Base-by-base conservation (phyloP, 2,888 invertebrate species). In the Troides helena region DNA sequence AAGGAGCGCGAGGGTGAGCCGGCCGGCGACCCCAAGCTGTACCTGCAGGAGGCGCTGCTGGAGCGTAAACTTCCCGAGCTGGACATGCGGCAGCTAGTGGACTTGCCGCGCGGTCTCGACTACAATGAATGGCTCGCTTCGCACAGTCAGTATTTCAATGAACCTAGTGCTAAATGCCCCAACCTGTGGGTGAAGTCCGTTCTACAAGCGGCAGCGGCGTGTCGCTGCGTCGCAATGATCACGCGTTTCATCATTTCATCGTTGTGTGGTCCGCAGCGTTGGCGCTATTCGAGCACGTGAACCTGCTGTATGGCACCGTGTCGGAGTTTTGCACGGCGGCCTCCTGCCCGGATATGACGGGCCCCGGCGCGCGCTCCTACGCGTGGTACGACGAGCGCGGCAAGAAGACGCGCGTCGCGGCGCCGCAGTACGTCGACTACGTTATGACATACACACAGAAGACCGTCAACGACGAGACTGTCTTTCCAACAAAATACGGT, bases 101-200 rank as follows among this genome's bases (percentile, higher is more conserved):
- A 97, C 91, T 94, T 99, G 89, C 99, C 99, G 80, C 95, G 96
- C 78, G 98, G 98, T 76, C 95, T 99, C 89, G 99, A 99, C 93
- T 97, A 97, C 93, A 98, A 99, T 93, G 99, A 99, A 95, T 99
- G 99, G 99, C 96, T 99, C 84, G 99, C 99, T 78, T 99, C 98
- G 76, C 99, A 99, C 92, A 98, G 98, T 98, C 2, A 83, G 89
- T 87, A 79, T 68, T 14, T 8, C 25, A 18, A 43, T 56, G 39
- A 18, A 39, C 43, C n/a, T 39, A 39, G 8, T 10, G 39, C 39
- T 10, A 7, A 6, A 2, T n/a, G 14, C 12, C 8, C 6, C 56
- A 56, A 56, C 21, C n/a, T 57, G 57, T 7, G 7, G 1, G 39
- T 39, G 39, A 10, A 0, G 7, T 7, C 10, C 8, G 39, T 39